These are phyloP conservation scores for Agrochola circellaris DNA, from an alignment of 2,888 invertebrate species.

Conservation along the genomic window DNA sequence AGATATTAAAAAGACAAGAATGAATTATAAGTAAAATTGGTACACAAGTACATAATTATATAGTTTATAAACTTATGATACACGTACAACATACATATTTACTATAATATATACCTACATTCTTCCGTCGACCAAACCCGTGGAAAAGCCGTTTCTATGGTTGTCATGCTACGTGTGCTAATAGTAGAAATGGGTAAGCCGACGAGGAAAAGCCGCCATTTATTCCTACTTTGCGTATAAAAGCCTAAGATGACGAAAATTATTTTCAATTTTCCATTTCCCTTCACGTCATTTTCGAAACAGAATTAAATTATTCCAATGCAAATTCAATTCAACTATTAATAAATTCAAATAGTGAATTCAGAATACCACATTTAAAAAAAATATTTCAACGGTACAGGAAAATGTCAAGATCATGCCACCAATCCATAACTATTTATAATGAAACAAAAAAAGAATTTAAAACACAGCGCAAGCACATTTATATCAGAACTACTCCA, in stretches of 20 bases:
- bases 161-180: no score
- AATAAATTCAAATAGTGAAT: neutral
- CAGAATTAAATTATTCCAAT: neutral
- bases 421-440: neutral
- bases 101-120: no score
- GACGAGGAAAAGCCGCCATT: neutral
- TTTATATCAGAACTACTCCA: constrained; percentile 8
- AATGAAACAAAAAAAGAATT: neutral
- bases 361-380: neutral
- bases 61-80: no score
- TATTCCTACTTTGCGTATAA: neutral
- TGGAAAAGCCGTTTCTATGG: no score
- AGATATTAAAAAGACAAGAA: no score
- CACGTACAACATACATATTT: no score
- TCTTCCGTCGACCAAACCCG: no score
- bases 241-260: neutral
- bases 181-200: neutral
- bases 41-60: no score
- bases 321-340: neutral
- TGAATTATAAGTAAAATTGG: no score
- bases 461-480: neutral
- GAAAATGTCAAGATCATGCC: neutral
- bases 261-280: neutral
- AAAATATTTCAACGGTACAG: neutral
- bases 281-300: neutral